A percentile compares a stretch with the other conserved stretches of the same genome.
Evolutionary conservation across 2,797 vertebrate species (phyloP).

Genomic region (Lophotriccus pileatus): DNA sequence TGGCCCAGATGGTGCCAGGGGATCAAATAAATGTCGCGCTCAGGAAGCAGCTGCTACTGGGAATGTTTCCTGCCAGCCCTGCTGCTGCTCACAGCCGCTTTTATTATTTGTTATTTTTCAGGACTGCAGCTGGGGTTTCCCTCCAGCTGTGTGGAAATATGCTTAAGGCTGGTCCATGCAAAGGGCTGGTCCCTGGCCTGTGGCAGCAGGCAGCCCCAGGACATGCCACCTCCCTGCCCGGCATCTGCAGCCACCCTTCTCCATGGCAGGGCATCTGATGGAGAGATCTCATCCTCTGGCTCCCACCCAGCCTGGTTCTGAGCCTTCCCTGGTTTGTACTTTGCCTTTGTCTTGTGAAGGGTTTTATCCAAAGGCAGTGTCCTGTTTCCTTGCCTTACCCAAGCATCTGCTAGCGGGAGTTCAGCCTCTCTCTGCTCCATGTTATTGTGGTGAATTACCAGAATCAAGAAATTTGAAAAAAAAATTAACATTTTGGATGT

Average conservation of each 20-base stretch:
- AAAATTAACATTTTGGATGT: not conserved
- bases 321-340: accelerated
- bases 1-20: constrained; percentile 77
- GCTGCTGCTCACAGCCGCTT: constrained; percentile 61
- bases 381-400: not conserved
- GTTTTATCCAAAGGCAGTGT: not conserved
- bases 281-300: not conserved
- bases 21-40: constrained; percentile 75
- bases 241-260: not conserved
- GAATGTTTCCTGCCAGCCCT: constrained; percentile 79
- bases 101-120: constrained; percentile 73
- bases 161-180: not conserved
- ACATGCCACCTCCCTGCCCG: not conserved
- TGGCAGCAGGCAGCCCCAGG: not conserved
- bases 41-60: constrained; percentile 85
- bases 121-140: constrained; percentile 76
- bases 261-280: not conserved
- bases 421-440: not conserved
- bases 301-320: not conserved
- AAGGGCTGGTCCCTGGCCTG: not conserved
- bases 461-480: not conserved
- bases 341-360: not conserved
- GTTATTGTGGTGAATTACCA: not conserved
- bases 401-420: not conserved
- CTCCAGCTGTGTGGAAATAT: constrained; percentile 75